phyloP scores from a whole-genome alignment of 2,888 invertebrate species.

The Callosobruchus maculatus region DNA sequence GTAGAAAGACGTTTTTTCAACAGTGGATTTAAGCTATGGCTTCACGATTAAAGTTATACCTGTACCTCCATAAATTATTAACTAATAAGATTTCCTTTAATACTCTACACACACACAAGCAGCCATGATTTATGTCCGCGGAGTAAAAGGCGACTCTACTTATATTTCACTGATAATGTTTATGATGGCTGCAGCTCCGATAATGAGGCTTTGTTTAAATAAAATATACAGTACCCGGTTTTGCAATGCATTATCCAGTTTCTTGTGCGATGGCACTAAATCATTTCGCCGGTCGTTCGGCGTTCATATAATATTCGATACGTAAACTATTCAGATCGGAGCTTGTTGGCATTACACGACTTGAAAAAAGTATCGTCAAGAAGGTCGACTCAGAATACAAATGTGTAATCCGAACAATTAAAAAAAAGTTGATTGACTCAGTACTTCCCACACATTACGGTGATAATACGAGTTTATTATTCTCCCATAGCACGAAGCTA shows the following conservation, averaged over 20 bases:
- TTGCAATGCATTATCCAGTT: neutral
- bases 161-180: constrained; percentile 12
- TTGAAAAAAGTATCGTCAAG: neutral
- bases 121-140: constrained; percentile 2
- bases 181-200: constrained; percentile 7
- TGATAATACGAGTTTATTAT: no score
- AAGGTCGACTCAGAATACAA: no score
- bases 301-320: neutral
- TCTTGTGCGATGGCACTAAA: neutral
- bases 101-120: neutral
- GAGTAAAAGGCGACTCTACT: constrained; percentile 9
- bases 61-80: neutral
- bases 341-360: neutral
- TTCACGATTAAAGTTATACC: neutral
- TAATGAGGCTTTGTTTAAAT: constrained; percentile 12
- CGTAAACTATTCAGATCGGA: neutral
- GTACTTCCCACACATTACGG: no score
- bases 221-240: constrained; percentile 6
- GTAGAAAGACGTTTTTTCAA: no score
- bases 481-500: no score
- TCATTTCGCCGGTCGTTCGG: neutral
- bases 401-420: no score
- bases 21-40: no score
- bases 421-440: no score
- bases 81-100: neutral